A percentile compares a stretch with the other conserved stretches of the same genome.
phyloP scores from a whole-genome alignment of 2,113 vertebrate genomes.

The Scatophagus argus region DNA sequence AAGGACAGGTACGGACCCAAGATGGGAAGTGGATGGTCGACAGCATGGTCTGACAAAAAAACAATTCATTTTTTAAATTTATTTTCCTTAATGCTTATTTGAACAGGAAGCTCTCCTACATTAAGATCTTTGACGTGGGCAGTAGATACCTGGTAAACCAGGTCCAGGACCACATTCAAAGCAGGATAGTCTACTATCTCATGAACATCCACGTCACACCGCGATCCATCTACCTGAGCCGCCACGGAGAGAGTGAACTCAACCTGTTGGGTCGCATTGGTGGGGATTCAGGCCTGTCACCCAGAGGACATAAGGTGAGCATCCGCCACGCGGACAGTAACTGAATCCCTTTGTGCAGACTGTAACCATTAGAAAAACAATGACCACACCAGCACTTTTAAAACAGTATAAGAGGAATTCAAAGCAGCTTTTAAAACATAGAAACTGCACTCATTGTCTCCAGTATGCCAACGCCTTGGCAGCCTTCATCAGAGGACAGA shows the following conservation, averaged over 20 bases:
- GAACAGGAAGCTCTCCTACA: constrained; percentile 89
- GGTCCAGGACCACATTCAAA: constrained; percentile 93
- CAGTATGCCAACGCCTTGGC: constrained; percentile 88
- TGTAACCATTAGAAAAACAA: neutral
- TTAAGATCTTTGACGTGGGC: constrained; percentile 94
- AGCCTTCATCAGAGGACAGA: constrained; percentile 86
- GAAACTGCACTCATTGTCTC: neutral
- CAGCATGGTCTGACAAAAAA: too few species aligned
- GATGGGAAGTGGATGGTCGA: neutral
- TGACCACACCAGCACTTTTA: too few species aligned
- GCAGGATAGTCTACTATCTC: constrained; percentile 92
- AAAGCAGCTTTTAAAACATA: neutral
- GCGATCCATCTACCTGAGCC: constrained; percentile 90
- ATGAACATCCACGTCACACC: constrained; percentile 95
- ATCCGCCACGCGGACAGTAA: neutral
- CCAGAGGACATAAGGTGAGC: constrained; percentile 83
- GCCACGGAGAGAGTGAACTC: constrained; percentile 91
- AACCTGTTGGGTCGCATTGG: constrained; percentile 89
- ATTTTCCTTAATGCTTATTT: neutral
- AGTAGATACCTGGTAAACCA: constrained; percentile 89
- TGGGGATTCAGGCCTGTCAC: constrained; percentile 87
- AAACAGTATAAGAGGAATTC: neutral
- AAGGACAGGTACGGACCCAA: constrained; percentile 85
- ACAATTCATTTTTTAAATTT: neutral
- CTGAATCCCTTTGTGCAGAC: neutral